phyloP scores from a whole-genome alignment of 2,797 vertebrate genomes.

The Mus minutoides region DNA sequence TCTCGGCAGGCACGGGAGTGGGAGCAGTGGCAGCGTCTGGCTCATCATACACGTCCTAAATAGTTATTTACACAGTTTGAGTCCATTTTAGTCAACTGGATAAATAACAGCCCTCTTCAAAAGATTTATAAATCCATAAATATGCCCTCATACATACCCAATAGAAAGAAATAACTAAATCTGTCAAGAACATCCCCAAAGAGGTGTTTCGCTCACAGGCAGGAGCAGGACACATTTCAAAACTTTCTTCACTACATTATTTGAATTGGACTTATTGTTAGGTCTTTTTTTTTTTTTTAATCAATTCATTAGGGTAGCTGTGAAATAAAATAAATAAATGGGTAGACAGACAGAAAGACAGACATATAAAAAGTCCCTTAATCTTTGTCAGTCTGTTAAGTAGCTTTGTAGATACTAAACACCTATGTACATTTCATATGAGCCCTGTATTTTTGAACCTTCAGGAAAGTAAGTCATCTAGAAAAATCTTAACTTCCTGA shows the following conservation, averaged over 20 bases:
- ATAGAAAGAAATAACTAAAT: slow-evolving; percentile 80
- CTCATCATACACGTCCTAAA: slow-evolving; percentile 74
- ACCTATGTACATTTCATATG: not conserved
- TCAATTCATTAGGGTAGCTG: slow-evolving; percentile 64
- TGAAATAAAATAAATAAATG: slow-evolving; percentile 8
- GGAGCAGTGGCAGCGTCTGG: slow-evolving; percentile 67
- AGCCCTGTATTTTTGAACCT: slow-evolving; percentile 45
- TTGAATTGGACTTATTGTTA: slow-evolving; percentile 67
- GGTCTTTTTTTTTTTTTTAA: slow-evolving; percentile 36
- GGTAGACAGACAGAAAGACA: not conserved
- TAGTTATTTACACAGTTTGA: slow-evolving; percentile 85
- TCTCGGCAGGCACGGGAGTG: slow-evolving; percentile 58
- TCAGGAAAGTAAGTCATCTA: slow-evolving; percentile 59
- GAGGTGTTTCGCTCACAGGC: slow-evolving; percentile 76
- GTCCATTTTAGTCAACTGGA: slow-evolving; percentile 82
- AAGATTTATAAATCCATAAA: slow-evolving; percentile 85
- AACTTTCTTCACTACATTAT: slow-evolving; percentile 74
- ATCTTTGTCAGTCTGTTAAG: slow-evolving; percentile 27
- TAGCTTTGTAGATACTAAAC: not conserved
- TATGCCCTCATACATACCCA: slow-evolving; percentile 81
- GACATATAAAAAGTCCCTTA: not conserved
- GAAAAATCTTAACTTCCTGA: slow-evolving; percentile 11
- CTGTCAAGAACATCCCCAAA: slow-evolving; percentile 75
- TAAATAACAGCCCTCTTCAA: slow-evolving; percentile 83
- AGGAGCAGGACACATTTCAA: slow-evolving; percentile 77